Percentiles rank a stretch among this genome's conserved stretches.
Evolutionary conservation across 2,797 vertebrate genomes (phyloP).

Genomic region (Sebastes iracundus): DNA sequence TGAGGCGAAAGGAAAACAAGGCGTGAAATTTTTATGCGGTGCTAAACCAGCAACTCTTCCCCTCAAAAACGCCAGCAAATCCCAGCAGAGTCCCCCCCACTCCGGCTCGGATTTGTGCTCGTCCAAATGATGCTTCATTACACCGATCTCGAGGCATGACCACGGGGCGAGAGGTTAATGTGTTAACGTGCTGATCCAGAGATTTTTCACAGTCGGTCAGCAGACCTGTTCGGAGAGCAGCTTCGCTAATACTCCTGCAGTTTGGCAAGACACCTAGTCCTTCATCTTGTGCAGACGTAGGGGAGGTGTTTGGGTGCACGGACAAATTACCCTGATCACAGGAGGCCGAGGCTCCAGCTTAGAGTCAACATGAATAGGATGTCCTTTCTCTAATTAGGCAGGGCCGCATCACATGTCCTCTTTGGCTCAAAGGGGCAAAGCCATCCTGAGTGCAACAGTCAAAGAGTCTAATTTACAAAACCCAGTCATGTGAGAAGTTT

Average conservation of each 20-base stretch:
- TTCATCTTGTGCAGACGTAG: constrained; percentile 35
- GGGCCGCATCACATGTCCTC: constrained; percentile 38
- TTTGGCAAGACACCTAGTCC: constrained; percentile 24
- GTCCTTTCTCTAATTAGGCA: constrained; percentile 56
- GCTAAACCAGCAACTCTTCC: not conserved
- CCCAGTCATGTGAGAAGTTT: constrained; percentile 55
- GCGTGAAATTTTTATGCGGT: constrained; percentile 17
- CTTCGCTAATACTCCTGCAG: not conserved
- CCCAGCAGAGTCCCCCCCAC: not conserved
- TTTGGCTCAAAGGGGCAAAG: constrained; percentile 32
- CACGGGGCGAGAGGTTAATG: constrained; percentile 40
- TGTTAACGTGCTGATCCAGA: constrained; percentile 31
- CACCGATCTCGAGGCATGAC: constrained; percentile 19
- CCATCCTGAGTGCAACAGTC: not conserved
- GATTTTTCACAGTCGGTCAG: constrained; percentile 38
- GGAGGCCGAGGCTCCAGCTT: constrained; percentile 39
- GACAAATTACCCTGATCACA: constrained; percentile 66
- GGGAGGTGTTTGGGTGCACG: constrained; percentile 26
- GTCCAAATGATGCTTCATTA: constrained; percentile 41
- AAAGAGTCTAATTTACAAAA: constrained; percentile 57
- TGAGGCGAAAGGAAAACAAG: constrained; percentile 17
- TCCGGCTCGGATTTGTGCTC: not conserved
- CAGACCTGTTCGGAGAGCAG: constrained; percentile 5
- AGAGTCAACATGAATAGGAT: constrained; percentile 49
- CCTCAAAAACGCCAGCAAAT: not conserved